Evolutionary conservation across 1,140 invertebrate genomes (phyloP).

Genomic region (Zophobas atratus): DNA sequence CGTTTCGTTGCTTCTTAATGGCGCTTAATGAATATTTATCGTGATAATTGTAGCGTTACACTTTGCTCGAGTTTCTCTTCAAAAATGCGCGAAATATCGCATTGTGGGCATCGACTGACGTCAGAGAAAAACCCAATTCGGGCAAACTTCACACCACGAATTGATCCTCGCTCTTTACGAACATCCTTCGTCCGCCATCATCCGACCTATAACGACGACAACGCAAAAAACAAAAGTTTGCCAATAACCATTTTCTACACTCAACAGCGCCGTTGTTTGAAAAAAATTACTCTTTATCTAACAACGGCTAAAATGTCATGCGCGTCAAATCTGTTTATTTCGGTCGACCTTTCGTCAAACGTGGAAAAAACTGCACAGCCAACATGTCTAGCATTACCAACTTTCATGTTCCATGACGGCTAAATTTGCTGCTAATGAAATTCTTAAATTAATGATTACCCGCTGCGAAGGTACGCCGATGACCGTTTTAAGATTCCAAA

Average conservation of each 20-base stretch:
- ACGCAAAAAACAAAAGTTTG: too few relatives aligned
- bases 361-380: not conserved
- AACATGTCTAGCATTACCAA: not conserved
- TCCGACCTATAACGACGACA: too few relatives aligned
- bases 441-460: slow-evolving; percentile 26
- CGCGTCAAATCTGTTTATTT: slow-evolving; percentile 6
- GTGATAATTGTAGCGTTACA: slow-evolving; percentile 49
- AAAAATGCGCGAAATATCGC: slow-evolving; percentile 27
- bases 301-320: not conserved
- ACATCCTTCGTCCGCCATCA: too few relatives aligned
- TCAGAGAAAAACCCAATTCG: too few relatives aligned
- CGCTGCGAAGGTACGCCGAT: slow-evolving; percentile 18
- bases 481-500: slow-evolving; percentile 6
- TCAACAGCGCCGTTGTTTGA: too few relatives aligned
- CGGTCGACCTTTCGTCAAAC: not conserved
- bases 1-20: slow-evolving; percentile 48
- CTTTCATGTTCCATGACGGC: slow-evolving; percentile 25
- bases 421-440: slow-evolving; percentile 29
- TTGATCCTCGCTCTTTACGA: too few relatives aligned
- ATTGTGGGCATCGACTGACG: too few relatives aligned
- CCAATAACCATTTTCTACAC: too few relatives aligned
- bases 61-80: slow-evolving; percentile 44
- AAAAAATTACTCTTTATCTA: too few relatives aligned
- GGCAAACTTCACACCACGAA: too few relatives aligned
- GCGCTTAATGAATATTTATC: slow-evolving; percentile 50